Conservation (phyloP, 2,113 vertebrate genomes). For the Orthonyx spaldingii region DNA sequence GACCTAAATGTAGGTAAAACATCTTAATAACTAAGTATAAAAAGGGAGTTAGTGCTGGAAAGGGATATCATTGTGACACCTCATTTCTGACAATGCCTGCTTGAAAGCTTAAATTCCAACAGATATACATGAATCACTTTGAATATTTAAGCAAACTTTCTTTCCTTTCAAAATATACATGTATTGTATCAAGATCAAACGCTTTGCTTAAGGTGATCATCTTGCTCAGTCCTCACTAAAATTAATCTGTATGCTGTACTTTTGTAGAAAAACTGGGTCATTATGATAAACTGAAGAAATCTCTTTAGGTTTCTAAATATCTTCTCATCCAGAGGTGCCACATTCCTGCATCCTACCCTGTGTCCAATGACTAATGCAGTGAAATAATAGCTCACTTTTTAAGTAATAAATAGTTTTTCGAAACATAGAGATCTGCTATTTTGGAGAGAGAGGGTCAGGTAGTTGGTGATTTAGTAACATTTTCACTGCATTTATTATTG, state of each 20-base stretch:
- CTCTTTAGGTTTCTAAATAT: not conserved
- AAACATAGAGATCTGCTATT: not conserved
- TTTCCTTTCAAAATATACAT: not conserved
- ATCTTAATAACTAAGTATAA: not conserved
- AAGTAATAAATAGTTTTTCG: not conserved
- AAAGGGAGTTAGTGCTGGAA: not conserved
- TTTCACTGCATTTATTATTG: not conserved
- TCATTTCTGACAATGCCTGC: not conserved
- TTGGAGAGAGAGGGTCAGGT: not conserved
- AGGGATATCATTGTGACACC: not conserved
- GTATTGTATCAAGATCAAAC: not conserved
- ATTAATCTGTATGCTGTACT: not conserved
- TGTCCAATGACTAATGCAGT: not conserved
- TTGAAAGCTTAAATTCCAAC: not conserved
- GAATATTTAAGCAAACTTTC: not conserved
- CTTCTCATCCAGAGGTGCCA: not conserved
- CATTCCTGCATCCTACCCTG: not conserved
- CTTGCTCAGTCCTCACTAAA: not conserved
- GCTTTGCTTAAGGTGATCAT: not conserved
- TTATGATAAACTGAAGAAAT: not conserved
- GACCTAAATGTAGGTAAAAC: not conserved
- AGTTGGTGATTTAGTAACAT: not conserved
- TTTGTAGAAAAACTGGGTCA: slow-evolving; percentile 9
- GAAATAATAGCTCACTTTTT: not conserved
- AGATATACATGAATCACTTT: not conserved